phyloP scores from a whole-genome alignment of 2,797 vertebrate species.

The Trachops cirrhosus region DNA sequence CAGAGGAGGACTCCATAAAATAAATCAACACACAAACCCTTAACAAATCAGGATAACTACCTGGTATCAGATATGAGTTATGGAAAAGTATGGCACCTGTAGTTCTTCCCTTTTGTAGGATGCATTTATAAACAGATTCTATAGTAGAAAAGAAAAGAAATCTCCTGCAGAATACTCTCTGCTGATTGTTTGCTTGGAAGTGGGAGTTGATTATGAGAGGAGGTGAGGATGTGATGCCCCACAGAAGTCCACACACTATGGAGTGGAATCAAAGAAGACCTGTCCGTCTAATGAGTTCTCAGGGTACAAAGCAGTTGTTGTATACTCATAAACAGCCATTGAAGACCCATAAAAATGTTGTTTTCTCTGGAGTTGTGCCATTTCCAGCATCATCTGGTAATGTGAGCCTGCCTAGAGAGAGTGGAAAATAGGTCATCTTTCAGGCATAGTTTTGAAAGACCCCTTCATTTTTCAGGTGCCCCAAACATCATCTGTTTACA shows the following conservation, averaged over 20 bases:
- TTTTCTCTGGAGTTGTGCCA: conserved; percentile 55
- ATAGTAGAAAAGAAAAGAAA: not conserved
- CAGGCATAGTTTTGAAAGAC: conserved; percentile 27
- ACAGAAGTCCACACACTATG: not conserved
- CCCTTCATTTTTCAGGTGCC: conserved; percentile 35
- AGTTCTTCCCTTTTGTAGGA: not conserved
- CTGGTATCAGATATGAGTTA: not conserved
- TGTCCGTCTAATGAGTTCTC: not conserved
- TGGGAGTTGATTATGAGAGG: not conserved
- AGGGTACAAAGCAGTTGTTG: conserved; percentile 45
- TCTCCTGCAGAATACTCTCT: not conserved
- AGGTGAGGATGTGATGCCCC: not conserved
- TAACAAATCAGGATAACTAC: not conserved
- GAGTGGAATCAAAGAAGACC: not conserved
- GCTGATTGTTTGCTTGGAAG: not conserved
- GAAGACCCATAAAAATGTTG: not conserved
- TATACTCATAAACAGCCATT: conserved; percentile 43
- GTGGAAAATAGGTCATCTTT: conserved; percentile 47
- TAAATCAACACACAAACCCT: not conserved
- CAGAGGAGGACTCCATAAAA: not conserved
- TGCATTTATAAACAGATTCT: not conserved
- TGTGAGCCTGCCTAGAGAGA: conserved; percentile 53
- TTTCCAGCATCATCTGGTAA: conserved; percentile 37
- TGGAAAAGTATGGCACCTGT: not conserved
- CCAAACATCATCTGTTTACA: conserved; percentile 4